These are phyloP conservation scores for Eumerus sabulonum DNA, from an alignment of 2,888 invertebrate genomes.

Conservation along the genomic window DNA sequence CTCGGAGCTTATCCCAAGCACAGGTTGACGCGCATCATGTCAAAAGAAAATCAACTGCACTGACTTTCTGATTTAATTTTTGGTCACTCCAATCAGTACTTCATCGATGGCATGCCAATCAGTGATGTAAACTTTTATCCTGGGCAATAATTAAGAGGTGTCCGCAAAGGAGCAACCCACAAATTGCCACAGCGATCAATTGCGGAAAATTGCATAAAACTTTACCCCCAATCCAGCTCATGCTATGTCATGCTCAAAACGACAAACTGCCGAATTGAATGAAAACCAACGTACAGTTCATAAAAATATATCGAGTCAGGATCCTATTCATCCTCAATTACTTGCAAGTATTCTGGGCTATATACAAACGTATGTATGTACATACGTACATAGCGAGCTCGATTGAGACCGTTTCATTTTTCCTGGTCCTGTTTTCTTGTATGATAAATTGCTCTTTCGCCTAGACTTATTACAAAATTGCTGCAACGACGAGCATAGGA, in stretches of 20 bases:
- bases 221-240: constrained; percentile 21
- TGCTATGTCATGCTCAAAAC: constrained; percentile 35
- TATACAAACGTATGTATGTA: constrained; percentile 1
- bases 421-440: constrained; percentile 37
- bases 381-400: too few relatives aligned
- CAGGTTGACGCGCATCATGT: too few relatives aligned
- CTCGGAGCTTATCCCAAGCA: too few relatives aligned
- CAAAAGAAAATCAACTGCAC: too few relatives aligned
- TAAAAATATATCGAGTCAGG: constrained; percentile 13
- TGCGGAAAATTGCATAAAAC: constrained; percentile 37
- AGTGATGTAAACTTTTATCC: too few relatives aligned
- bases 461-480: constrained; percentile 67
- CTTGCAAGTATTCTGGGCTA: constrained; percentile 56
- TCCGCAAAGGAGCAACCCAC: too few relatives aligned
- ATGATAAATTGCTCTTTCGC: constrained; percentile 67
- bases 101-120: too few relatives aligned
- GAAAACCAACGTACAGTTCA: constrained; percentile 26
- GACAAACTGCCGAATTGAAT: constrained; percentile 1
- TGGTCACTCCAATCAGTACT: too few relatives aligned
- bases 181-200: constrained; percentile 30
- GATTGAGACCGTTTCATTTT: background rate
- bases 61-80: too few relatives aligned
- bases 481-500: constrained; percentile 51
- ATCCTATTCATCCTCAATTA: constrained; percentile 46
- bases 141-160: too few relatives aligned